Percentiles rank a stretch among this genome's conserved stretches.
Conservation (phyloP, 1,140 invertebrate species). For the Ceratina japonica region DNA sequence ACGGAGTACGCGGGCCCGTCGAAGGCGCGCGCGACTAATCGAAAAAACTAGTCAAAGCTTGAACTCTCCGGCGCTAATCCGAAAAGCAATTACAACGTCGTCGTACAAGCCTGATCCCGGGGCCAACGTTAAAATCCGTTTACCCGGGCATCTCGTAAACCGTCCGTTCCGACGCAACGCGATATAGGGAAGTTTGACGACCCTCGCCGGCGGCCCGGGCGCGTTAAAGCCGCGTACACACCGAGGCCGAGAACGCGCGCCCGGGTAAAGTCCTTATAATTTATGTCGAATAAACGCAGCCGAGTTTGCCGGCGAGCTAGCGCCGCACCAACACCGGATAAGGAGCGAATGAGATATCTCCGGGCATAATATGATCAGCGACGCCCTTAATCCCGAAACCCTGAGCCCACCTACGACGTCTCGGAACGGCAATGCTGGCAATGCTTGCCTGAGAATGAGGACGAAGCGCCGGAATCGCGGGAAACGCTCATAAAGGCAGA, state of each 20-base stretch:
- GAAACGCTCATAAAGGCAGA: constrained; percentile 77
- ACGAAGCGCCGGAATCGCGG: constrained; percentile 74
- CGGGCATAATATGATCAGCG: constrained; percentile 67
- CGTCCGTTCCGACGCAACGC: not conserved
- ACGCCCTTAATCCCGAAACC: constrained; percentile 64
- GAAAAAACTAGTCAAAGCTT: not conserved
- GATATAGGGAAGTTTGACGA: constrained; percentile 47
- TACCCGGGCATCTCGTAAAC: constrained; percentile 38
- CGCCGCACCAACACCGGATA: constrained; percentile 49
- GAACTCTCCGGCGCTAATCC: not conserved
- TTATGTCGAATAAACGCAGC: constrained; percentile 62
- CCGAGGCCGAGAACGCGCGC: constrained; percentile 8
- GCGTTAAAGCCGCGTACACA: constrained; percentile 42
- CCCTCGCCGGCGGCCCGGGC: not conserved
- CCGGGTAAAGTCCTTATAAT: constrained; percentile 50
- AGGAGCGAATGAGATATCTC: constrained; percentile 63
- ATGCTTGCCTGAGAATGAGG: constrained; percentile 70
- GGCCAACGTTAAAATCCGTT: constrained; percentile 42
- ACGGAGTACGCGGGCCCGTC: too few species aligned
- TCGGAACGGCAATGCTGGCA: constrained; percentile 31
- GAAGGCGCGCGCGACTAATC: not conserved
- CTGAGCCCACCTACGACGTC: constrained; percentile 22
- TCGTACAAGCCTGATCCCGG: constrained; percentile 21
- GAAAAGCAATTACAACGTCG: constrained; percentile 35
- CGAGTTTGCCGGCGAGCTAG: constrained; percentile 50